phyloP scores from a whole-genome alignment of 2,888 invertebrate genomes.

The Metallyticus violacea region DNA sequence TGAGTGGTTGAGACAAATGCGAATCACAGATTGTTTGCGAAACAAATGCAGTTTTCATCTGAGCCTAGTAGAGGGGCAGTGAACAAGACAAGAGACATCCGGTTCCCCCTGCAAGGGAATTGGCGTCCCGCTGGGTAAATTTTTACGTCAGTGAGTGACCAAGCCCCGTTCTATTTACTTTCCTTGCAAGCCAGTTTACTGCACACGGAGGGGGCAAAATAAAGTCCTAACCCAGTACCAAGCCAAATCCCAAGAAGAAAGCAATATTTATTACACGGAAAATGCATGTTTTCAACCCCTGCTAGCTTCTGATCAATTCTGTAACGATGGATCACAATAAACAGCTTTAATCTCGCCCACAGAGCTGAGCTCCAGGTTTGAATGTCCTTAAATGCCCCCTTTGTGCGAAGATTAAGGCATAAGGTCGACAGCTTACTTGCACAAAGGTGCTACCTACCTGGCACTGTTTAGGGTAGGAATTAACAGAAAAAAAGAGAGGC shows the following conservation, averaged over 20 bases:
- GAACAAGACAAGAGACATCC: neutral
- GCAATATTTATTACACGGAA: neutral
- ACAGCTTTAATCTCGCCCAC: neutral
- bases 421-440: neutral
- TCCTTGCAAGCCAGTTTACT: neutral
- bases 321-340: neutral
- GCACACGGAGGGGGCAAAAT: neutral
- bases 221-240: neutral
- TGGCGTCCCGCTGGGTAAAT: constrained; percentile 2
- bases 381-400: neutral
- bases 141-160: constrained; percentile 11
- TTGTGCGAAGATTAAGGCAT: neutral
- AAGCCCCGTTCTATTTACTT: neutral
- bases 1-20: neutral
- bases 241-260: neutral
- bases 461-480: neutral
- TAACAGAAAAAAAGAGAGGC: neutral
- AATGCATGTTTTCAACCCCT: neutral
- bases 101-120: neutral
- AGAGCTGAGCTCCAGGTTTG: neutral
- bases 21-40: neutral
- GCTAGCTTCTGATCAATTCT: neutral
- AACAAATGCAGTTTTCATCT: neutral
- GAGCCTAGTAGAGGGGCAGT: neutral
- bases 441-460: neutral